phyloP scores from a whole-genome alignment of 2,797 vertebrate genomes.

The Lithobates pipiens region DNA sequence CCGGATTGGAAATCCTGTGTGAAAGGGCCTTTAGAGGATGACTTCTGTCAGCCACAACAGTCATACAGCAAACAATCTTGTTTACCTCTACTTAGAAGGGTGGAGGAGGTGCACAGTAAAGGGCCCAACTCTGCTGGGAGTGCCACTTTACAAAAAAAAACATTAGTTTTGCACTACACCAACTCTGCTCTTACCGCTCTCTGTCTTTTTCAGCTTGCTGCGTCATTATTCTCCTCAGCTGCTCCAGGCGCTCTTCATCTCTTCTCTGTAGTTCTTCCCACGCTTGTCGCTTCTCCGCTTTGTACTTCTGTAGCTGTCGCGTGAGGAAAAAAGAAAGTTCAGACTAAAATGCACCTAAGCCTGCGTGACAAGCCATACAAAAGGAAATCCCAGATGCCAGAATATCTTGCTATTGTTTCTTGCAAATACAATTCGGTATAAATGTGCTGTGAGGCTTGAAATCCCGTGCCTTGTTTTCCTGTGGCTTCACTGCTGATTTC shows the following conservation, averaged over 20 bases:
- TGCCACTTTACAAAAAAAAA: not conserved
- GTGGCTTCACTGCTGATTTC: conserved; percentile 29
- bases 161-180: not conserved
- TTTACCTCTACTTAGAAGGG: too few relatives aligned
- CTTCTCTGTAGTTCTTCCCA: conserved; percentile 80
- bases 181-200: conserved; percentile 81
- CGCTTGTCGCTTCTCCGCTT: conserved; percentile 81
- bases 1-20: too few relatives aligned
- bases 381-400: conserved; percentile 33
- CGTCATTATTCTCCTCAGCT: conserved; percentile 84
- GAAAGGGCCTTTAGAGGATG: too few relatives aligned
- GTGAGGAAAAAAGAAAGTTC: conserved; percentile 51
- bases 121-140: too few relatives aligned
- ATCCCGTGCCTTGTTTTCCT: conserved; percentile 14
- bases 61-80: too few relatives aligned
- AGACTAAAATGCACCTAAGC: conserved; percentile 30
- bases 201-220: conserved; percentile 86
- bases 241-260: conserved; percentile 79
- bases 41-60: too few relatives aligned
- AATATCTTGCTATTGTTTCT: conserved; percentile 45
- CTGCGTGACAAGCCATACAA: conserved; percentile 34
- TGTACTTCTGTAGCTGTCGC: conserved; percentile 84
- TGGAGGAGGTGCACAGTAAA: too few relatives aligned
- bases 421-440: conserved; percentile 22
- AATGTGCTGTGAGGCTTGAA: conserved; percentile 32